phyloP scores from a whole-genome alignment of 2,113 vertebrate genomes.

The Gymnorhina tibicen region DNA sequence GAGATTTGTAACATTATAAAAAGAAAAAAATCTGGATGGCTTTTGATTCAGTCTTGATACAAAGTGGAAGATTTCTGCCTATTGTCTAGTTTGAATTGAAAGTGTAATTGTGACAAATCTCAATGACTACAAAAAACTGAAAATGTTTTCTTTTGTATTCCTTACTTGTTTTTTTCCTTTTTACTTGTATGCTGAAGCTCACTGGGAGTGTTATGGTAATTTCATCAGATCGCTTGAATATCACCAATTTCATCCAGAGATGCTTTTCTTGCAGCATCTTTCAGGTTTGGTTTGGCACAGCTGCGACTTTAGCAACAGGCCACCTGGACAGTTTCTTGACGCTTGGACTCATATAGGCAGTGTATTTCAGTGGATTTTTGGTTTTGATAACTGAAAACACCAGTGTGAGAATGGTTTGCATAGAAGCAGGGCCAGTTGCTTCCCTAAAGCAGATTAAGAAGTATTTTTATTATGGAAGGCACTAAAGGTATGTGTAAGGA shows the following conservation, averaged over 20 bases:
- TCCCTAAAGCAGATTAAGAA: not conserved
- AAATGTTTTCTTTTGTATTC: not conserved
- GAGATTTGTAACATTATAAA: not conserved
- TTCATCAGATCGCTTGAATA: not conserved
- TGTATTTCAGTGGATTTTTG: not conserved
- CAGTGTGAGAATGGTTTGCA: not conserved
- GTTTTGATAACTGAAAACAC: not conserved
- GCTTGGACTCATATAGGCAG: not conserved
- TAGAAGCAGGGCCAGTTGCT: not conserved
- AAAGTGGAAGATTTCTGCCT: not conserved
- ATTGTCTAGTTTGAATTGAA: not conserved
- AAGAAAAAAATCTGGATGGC: not conserved
- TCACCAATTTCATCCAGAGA: not conserved
- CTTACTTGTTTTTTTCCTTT: not conserved
- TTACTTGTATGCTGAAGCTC: not conserved
- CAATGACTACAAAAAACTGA: not conserved
- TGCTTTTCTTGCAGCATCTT: not conserved
- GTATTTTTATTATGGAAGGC: not conserved
- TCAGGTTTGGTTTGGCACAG: not conserved
- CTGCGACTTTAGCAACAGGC: not conserved
- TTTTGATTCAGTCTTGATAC: not conserved
- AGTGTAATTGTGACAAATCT: not conserved
- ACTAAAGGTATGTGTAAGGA: not conserved
- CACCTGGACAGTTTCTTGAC: not conserved
- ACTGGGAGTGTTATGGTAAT: not conserved